Conservation (phyloP, 2,113 vertebrate genomes). For the Nettapus auritus region DNA sequence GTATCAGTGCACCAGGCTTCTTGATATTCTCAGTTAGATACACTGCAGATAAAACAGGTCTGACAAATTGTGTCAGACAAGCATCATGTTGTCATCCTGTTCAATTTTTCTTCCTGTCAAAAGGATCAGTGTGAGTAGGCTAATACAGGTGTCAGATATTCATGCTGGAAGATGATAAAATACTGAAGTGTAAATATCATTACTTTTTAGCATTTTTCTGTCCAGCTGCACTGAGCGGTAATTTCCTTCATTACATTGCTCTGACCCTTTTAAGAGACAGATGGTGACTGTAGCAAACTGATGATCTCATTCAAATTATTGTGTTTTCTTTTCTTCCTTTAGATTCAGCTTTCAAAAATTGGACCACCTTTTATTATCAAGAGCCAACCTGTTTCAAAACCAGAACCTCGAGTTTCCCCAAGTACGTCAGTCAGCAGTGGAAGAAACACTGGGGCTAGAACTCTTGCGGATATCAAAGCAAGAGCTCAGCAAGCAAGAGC, state of each 20-base stretch:
- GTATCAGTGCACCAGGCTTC: not conserved
- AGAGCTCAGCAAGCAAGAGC: constrained; percentile 86
- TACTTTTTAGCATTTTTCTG: not conserved
- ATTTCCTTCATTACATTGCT: not conserved
- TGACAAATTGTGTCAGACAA: constrained; percentile 27
- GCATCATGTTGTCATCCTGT: not conserved
- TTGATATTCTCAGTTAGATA: not conserved
- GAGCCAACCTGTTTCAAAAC: constrained; percentile 83
- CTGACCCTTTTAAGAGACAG: not conserved
- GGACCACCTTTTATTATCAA: constrained; percentile 87
- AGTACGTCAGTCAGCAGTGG: constrained; percentile 73
- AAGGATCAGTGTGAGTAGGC: not conserved
- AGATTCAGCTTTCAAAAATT: constrained; percentile 88
- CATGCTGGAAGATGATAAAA: not conserved
- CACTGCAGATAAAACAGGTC: not conserved
- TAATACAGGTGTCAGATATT: constrained; percentile 16
- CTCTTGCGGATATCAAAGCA: constrained; percentile 88
- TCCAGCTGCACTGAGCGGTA: not conserved
- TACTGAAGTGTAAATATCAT: not conserved
- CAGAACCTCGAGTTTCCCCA: constrained; percentile 78
- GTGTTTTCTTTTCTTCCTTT: constrained; percentile 20
- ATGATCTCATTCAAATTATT: not conserved
- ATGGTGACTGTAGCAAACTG: not conserved
- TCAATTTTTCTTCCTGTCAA: not conserved
- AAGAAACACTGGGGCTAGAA: constrained; percentile 85